Base-by-base conservation (phyloP, 2,797 vertebrate genomes). In the Astyanax mexicanus region DNA sequence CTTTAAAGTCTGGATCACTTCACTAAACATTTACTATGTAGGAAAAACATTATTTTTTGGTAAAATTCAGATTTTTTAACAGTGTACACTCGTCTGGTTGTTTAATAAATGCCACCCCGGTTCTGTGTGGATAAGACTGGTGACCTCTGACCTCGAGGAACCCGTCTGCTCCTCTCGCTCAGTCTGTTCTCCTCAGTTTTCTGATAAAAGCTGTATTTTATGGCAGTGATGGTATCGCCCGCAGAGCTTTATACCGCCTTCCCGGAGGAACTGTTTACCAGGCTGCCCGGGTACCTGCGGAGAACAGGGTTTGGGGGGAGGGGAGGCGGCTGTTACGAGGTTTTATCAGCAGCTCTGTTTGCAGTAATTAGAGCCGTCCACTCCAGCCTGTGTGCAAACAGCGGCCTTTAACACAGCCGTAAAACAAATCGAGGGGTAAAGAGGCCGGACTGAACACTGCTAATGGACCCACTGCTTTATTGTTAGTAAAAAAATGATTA, bases 301-400 rank as follows among this genome's bases (percentile, higher is more conserved):
- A 45, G 49, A 13, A 9, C 51, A 49, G 9, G 23, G 21, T 23
- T n/a, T n/a, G n/a, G 17, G 57, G 1, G 45, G 17, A 66, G 32
- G 15, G 9, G 55, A 17, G 25, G 27, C 25, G 27, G 15, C 6
- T 32, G 55, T 17, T 19, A n/a, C 29, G 35, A 11, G 3, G 40
- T 52, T 47, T 70, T 55, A 76, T 74, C 72, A 65, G 64, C 21
- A n/a, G 54, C 42, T 72, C 19, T 77, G 68, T 77, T 77, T 71
- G 60, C 38, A 19, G 75, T 77, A 71, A 77, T 77, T 71, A 71
- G 68, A 71, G 37, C 58, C 32, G 27, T 55, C 60, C 40, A 64
- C 57, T 69, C 17, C 37, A 52, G 37, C 11, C 13, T 44, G 58
- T 70, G 45, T 70, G 38, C 67, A 64, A 76, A 76, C 49, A 65